A percentile compares a stretch with the other conserved stretches of the same genome.
phyloP scores from a whole-genome alignment of 2,797 vertebrate genomes.

The Amazonetta brasiliensis region DNA sequence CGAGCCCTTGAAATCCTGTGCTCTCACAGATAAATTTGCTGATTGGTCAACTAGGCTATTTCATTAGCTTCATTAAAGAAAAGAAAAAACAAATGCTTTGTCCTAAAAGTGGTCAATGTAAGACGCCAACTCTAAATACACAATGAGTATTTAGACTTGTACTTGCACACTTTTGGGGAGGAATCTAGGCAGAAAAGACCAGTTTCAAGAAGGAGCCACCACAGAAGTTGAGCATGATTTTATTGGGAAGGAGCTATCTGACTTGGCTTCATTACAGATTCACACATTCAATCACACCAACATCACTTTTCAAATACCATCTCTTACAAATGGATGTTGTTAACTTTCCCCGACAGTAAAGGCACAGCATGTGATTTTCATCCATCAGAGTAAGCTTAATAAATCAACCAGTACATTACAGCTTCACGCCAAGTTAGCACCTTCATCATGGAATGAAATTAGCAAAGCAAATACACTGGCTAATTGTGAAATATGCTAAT shows the following conservation, averaged over 20 bases:
- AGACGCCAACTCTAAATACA: neutral
- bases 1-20: neutral
- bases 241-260: constrained; percentile 73
- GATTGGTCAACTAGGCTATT: neutral
- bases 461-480: constrained; percentile 82
- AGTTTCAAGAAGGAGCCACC: constrained; percentile 56
- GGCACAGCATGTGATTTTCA: constrained; percentile 78
- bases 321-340: constrained; percentile 80
- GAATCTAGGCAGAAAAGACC: constrained; percentile 49
- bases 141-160: neutral
- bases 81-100: neutral
- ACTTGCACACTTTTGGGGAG: neutral
- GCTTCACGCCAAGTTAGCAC: constrained; percentile 83
- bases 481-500: constrained; percentile 85
- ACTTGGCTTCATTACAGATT: constrained; percentile 81
- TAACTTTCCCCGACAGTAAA: constrained; percentile 78
- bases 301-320: constrained; percentile 81
- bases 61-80: neutral
- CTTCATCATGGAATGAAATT: constrained; percentile 83
- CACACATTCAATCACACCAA: constrained; percentile 82
- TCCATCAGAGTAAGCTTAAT: constrained; percentile 77
- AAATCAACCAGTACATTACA: constrained; percentile 83
- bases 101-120: neutral
- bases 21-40: neutral
- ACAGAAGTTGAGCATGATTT: constrained; percentile 73